Base-by-base conservation (phyloP, 1,140 invertebrate species). In the Bicyclus anynana region DNA sequence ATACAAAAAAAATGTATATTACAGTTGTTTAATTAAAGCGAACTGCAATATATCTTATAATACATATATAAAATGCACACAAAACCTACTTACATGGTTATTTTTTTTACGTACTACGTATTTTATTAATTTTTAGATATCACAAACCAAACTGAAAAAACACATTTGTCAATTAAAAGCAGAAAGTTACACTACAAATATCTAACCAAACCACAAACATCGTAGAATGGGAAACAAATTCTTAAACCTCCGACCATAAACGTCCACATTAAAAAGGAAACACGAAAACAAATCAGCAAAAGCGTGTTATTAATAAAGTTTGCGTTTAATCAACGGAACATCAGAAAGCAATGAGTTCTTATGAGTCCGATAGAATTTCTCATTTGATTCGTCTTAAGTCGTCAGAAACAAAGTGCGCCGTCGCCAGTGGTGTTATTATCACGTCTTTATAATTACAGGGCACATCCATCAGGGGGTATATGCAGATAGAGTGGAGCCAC, bases 391-490 rank as follows among this genome's bases (percentile, higher is more conserved):
- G 85, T 86, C 83, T 88, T 85, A 76, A 85, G 81, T 86, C 84
- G 80, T 85, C 81, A 85, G 73, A 84, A 86, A 84, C 81, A 81
- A 79, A 87, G 84, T 87, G 84, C 82, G 76, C 75, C 79, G 71
- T 84, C 78, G 57, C 75, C 84, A 74, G 84, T 80, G 81, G 86
- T 89, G 83, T 90, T 90, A 90, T 90, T 90, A 90, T 83, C 82
- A 80, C 80, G 87, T 90, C 89, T 80, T 80, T 84, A 89, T 89
- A 90, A 90, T 90, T 90, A 89, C 83, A 89, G 85, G 77, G 87
- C 75, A 84, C 89, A 90, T 90, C 89, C 89, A 89, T 90, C 89
- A 89, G 78, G 69, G 72, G 73, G 75, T 76, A 79, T 77, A 87
- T 87, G 84, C 81, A 87, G 84, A 85, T 85, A 80, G 80, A 82